Evolutionary conservation across 2,888 invertebrate species (phyloP), one percentile per base, ranked within the genome.

Genomic region (Pterostichus niger): DNA sequence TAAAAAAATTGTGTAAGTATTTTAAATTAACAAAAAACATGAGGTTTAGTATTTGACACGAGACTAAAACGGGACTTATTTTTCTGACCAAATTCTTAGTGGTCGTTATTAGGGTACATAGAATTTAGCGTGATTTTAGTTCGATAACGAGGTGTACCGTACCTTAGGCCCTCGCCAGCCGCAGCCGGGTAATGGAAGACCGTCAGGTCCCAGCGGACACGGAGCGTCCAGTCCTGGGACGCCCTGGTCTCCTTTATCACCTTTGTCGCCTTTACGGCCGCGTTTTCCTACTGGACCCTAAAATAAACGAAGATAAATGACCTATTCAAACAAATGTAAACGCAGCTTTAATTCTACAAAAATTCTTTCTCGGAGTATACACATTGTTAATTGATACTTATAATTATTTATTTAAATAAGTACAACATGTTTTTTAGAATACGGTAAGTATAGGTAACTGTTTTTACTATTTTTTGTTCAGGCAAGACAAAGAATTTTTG

Each of bases 221-320:
- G 99, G 99, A 61, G 99, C 99, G 91, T 99, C 99, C 87, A 99
- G 92, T 49, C 99, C 99, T 46, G 98, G 99, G 86, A 98, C 98
- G 86, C 99, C 99, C 92, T 97, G 97, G 88, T 98, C 98, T 83
- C 98, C 98, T 91, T 97, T 97, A 88, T 96, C 95, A 54, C 98
- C 98, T 88, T 95, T 95, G 90, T 97, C 96, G 44, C 98, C 98
- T 91, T 96, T 97, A 86, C 96, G 93, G 80, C 98, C 98, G 87
- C 97, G 93, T 91, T 96, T 97, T 84, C 98, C 98, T 84, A 94
- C 91, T 82, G 95, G 95, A 82, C 98, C 98, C 96, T 97, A 91
- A 40, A 54, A 77, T 77, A 77, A 77, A 56, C 15, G 11, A 75
- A 35, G 33, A 35, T 77, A 15, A 56, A 77, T 56, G 7, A 56